Evolutionary conservation across 2,113 vertebrate species (phyloP), one percentile per base, ranked within the genome.

Genomic region (Monarcha castaneiventris): DNA sequence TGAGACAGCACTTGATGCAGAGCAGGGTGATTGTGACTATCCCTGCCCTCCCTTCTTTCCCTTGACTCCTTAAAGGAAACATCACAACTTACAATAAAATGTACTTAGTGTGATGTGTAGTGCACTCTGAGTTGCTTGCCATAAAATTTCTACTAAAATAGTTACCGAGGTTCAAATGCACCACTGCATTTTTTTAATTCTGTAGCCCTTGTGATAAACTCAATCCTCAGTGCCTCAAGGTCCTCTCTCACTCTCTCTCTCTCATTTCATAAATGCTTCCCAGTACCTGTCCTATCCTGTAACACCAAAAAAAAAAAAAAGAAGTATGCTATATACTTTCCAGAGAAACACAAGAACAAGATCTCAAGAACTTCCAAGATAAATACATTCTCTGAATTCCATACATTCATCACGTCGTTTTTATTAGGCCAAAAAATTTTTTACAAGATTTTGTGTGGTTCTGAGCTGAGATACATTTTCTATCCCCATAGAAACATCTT

Each of bases 331-430:
- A 21, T 76, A 80, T 44, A 33, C 59, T 95, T 91, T 91, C 78
- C 91, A 90, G 63, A 92, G 82, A 84, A 95, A 84, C 30, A 62
- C 30, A 91, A 84, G 94, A 89, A 48, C 61, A 63, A 66, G 84
- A 67, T 67, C 27, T 33, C 39, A 35, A 87, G 89, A 85, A 43
- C 63, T 69, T 90, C 94, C 96, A 96, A 93, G 82, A 83, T 64
- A 97, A 97, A 96, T 90, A 93, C 72, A 74, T 96, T 91, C 85
- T 76, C 69, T 46, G 35, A 85, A 96, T 96, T 93, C 94, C 90
- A 93, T 88, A 91, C 90, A 79, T 96, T 91, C 92, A 52, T 39
- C 43, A 52, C 0, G 0, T 21, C 95, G 68, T 17, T 94, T 93
- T 93, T 91, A 80, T 83, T 83, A 72, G 61, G 68, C 61, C 25